Evolutionary conservation across 2,888 invertebrate genomes (phyloP).

Genomic region (Heteromurus nitidus): DNA sequence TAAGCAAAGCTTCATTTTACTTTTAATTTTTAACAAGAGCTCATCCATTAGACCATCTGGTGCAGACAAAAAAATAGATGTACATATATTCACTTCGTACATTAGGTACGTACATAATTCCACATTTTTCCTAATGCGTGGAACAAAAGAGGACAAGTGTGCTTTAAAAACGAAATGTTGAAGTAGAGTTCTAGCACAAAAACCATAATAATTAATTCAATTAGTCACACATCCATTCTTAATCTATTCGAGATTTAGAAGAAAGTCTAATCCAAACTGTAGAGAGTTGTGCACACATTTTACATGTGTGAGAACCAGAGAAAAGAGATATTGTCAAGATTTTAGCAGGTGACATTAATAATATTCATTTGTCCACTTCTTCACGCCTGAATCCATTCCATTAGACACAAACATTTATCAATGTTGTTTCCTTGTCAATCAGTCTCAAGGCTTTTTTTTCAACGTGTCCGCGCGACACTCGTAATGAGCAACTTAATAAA

Average conservation of each 20-base stretch:
- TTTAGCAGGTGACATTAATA: no score
- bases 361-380: not conserved
- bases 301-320: no score
- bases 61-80: no score
- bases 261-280: no score
- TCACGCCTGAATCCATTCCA: not conserved
- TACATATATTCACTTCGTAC: no score
- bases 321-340: no score
- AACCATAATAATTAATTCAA: constrained; percentile 28
- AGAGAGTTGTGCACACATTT: no score
- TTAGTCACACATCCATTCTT: constrained; percentile 26
- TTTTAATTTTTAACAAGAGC: constrained; percentile 19
- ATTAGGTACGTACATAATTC: no score
- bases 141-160: not conserved
- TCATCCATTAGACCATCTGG: constrained; percentile 19
- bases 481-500: constrained; percentile 15
- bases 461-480: constrained; percentile 23
- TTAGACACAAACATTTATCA: constrained; percentile 14
- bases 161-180: not conserved
- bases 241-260: no score
- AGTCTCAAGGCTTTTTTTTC: constrained; percentile 47
- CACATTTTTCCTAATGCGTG: not conserved
- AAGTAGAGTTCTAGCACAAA: not conserved
- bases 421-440: constrained; percentile 57
- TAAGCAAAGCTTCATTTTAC: constrained; percentile 13